Base-by-base conservation (phyloP, 2,888 invertebrate species). In the Cantharis lateralis region DNA sequence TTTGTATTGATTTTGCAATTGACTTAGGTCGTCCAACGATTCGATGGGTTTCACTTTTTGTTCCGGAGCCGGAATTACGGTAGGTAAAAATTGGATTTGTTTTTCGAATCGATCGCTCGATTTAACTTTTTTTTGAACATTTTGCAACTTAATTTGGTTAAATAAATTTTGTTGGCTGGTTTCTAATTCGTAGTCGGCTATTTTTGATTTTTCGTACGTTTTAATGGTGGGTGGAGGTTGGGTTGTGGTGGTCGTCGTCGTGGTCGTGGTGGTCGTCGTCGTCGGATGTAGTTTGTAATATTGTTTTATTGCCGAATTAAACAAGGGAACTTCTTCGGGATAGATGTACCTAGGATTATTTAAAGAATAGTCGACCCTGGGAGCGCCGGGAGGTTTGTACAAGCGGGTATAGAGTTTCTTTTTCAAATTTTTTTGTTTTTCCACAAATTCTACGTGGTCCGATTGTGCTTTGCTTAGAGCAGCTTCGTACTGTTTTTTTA, bases 401-500 rank as follows among this genome's bases (percentile, higher is more conserved):
- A 88, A 78, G 78, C 84, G 86, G 76, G 88, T 85, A 78, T 88
- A 90, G 68, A 89, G 85, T 79, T 91, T 91, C 80, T 91, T 87
- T 75, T 90, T 89, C 82, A 91, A 92, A 24, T 92, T 92, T 5
- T 94, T 92, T 85, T 95, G 95, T 80, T 92, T 92, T 80, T 91
- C 91, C 0, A 93, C 82, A 83, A 93, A 94, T 76, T 93, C 93
- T 80, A 93, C 91, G 81, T 95, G 95, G 26, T 94, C 89, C 82
- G 92, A 91, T 80, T 94, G 91, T 0, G 94, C 92, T 84, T 95
- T 95, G 83, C 94, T 93, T 83, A 95, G 92, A 64, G 94, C 93
- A 82, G 94, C 94, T 81, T 95, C 92, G 82, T 95, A 95, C 83
- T 95, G 95, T 83, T 93, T 94, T 82, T 95, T 94, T 4, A 94